Base-by-base conservation (phyloP, 2,113 vertebrate species). In the Dascyllus trimaculatus region DNA sequence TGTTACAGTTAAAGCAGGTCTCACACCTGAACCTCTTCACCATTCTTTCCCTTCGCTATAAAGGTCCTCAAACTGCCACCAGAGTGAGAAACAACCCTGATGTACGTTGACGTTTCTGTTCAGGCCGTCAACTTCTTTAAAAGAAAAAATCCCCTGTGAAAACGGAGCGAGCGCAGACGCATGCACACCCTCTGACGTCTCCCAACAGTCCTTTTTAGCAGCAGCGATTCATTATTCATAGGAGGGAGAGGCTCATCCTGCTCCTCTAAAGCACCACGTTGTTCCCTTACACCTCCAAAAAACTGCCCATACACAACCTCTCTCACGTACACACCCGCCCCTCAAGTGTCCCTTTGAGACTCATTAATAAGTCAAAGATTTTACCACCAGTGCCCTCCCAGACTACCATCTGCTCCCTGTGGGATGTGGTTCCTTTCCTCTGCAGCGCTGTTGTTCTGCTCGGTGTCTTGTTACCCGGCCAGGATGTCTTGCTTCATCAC, bases 301-400 rank as follows among this genome's bases (percentile, higher is more conserved):
- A 77, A 21, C 45, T 49, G 10, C 38, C 56, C 2, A 49, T 56
- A 53, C 62, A 68, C 29, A 64, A 14, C 46, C 58, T 46, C 59
- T 49, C 35, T 49, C 56, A 15, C 53, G 56, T 22, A 72, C 3
- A 80, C 40, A 48, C 69, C 68, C 71, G 52, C 64, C 69, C 11
- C 21, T 76, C 18, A 32, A 85, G 66, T 70, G 79, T 81, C 66
- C 63, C 58, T 68, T 66, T 63, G 69, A 82, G 61, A 72, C 57
- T 72, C 48, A 86, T 88, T 46, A 88, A 85, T 88, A 85, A 85
- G 78, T 72, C 6, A 83, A 38, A 63, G 54, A 22, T 71, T 79
- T 76, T 22, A 69, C 26, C 71, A 79, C 63, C 71, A 32, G 51
- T 13, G 24, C 6, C 81, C 70, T 61, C 60, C 26, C 14, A 17